Conservation (phyloP, 1,140 invertebrate species). For the Aleiodes sp. region DNA sequence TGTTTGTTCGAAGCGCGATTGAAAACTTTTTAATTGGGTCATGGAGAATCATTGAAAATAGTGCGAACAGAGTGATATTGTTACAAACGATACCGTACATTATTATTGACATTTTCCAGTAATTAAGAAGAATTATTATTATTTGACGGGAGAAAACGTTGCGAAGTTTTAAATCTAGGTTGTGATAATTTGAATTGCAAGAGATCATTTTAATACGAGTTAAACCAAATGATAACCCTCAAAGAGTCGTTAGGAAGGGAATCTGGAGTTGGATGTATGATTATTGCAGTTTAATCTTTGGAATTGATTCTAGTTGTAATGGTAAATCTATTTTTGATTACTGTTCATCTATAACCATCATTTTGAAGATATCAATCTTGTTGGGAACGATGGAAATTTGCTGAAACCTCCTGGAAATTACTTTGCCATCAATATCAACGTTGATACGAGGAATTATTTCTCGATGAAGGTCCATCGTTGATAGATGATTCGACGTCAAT, state of each 20-base stretch:
- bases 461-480: no score
- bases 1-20: not conserved
- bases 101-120: not conserved
- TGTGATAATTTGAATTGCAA: no score
- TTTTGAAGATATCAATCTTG: not conserved
- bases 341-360: not conserved
- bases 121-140: not conserved
- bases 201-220: no score
- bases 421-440: no score
- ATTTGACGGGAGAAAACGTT: not conserved
- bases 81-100: not conserved
- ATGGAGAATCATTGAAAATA: not conserved
- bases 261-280: not conserved
- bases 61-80: not conserved
- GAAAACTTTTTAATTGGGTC: conserved; percentile 16
- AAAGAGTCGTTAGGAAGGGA: not conserved
- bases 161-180: no score
- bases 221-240: not conserved
- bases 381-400: not conserved
- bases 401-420: no score
- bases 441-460: no score
- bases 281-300: not conserved
- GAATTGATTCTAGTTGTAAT: not conserved
- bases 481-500: no score
- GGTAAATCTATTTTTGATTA: conserved; percentile 8